phyloP scores from a whole-genome alignment of 2,113 vertebrate species.

The Perognathus longimembris region DNA sequence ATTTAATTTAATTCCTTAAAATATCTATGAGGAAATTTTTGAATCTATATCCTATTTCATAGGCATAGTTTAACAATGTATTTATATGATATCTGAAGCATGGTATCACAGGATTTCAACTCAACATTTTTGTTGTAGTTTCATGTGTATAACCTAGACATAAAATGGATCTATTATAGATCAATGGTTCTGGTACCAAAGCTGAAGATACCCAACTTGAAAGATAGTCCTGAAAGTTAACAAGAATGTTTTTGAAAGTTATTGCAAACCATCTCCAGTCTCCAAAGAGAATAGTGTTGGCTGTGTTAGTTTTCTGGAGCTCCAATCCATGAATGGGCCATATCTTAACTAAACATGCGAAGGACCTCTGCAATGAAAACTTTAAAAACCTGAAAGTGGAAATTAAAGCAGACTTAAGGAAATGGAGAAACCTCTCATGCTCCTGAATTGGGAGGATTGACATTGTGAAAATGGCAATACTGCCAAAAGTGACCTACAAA shows the following conservation, averaged over 20 bases:
- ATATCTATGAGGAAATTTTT: neutral
- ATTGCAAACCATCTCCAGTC: too few relatives aligned
- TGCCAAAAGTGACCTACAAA: too few relatives aligned
- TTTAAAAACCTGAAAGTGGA: too few relatives aligned
- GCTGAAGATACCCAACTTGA: too few relatives aligned
- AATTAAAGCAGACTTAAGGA: too few relatives aligned
- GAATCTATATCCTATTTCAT: neutral
- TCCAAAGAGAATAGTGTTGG: neutral
- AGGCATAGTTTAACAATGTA: neutral
- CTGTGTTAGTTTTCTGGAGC: neutral
- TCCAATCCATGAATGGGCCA: neutral
- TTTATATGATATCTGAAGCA: slow-evolving; percentile 20
- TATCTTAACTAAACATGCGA: too few relatives aligned
- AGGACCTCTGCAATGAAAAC: too few relatives aligned
- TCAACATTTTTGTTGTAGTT: neutral
- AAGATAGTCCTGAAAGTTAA: neutral
- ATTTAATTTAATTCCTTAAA: neutral
- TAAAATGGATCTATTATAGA: too few relatives aligned
- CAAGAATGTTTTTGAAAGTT: neutral
- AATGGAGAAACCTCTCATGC: too few relatives aligned
- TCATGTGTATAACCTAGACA: neutral
- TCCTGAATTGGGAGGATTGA: too few relatives aligned
- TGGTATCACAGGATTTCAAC: neutral
- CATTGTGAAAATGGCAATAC: too few relatives aligned
- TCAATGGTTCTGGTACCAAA: neutral